phyloP scores from a whole-genome alignment of 1,140 invertebrate species.

The Listronotus bonariensis region DNA sequence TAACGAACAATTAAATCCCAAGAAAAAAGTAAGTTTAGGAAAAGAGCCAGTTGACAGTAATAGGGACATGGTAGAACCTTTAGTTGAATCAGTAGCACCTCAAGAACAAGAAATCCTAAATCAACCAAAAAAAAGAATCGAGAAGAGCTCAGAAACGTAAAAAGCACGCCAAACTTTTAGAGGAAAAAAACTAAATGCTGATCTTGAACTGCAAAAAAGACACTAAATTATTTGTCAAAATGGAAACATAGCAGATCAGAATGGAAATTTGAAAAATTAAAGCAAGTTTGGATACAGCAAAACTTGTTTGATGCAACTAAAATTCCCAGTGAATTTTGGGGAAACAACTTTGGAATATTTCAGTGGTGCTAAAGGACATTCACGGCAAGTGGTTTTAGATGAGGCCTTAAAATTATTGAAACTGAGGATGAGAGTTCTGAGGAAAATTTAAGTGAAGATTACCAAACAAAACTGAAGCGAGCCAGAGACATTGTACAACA shows the following conservation, averaged over 20 bases:
- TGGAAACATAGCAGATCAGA: constrained; percentile 71
- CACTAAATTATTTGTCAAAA: constrained; percentile 64
- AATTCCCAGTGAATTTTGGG: constrained; percentile 65
- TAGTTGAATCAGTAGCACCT: background rate
- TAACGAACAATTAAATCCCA: too few relatives aligned
- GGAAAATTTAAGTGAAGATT: constrained; percentile 39
- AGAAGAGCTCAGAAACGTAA: constrained; percentile 42
- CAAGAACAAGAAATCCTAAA: constrained; percentile 7
- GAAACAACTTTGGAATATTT: constrained; percentile 71
- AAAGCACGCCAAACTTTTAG: constrained; percentile 42
- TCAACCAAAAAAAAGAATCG: constrained; percentile 40
- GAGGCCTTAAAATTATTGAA: constrained; percentile 69
- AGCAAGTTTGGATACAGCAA: constrained; percentile 74
- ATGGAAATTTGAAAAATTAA: constrained; percentile 79
- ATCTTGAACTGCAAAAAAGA: constrained; percentile 51
- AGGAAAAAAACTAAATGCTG: constrained; percentile 45
- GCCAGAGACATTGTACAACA: constrained; percentile 48
- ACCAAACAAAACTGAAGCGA: constrained; percentile 45
- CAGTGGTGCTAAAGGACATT: constrained; percentile 67
- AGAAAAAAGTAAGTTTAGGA: background rate
- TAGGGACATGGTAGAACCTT: constrained; percentile 10
- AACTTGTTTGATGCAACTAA: constrained; percentile 65
- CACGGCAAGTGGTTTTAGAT: constrained; percentile 63
- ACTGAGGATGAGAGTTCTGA: constrained; percentile 61
- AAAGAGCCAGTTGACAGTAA: constrained; percentile 5